These are phyloP conservation scores for Mormyrus lacerda DNA, from an alignment of 2,113 vertebrate species.

Conservation along the genomic window DNA sequence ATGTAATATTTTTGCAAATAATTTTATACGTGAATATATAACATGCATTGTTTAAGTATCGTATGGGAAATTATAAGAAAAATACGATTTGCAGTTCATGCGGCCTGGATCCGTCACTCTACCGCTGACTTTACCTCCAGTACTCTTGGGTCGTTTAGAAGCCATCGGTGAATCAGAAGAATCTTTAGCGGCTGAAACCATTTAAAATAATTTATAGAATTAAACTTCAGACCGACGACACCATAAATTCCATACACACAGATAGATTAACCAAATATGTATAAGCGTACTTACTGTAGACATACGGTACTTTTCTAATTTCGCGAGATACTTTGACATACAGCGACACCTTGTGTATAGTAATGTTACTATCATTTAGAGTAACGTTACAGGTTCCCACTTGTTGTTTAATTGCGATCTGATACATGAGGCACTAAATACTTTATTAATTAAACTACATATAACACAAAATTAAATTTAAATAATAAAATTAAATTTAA, in stretches of 20 bases:
- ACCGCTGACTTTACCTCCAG: slow-evolving; percentile 21
- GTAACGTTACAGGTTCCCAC: neutral
- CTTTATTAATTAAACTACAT: neutral
- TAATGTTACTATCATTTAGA: neutral
- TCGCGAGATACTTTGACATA: neutral
- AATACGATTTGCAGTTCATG: neutral
- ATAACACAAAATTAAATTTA: neutral
- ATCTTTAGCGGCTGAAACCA: neutral
- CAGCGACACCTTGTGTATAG: slow-evolving; percentile 44
- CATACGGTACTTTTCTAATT: neutral
- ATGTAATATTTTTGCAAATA: neutral
- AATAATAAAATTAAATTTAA: too few species aligned
- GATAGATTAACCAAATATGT: neutral
- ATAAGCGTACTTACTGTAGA: neutral
- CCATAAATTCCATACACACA: neutral
- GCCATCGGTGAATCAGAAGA: slow-evolving; percentile 40
- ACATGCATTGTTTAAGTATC: neutral
- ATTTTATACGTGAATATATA: neutral
- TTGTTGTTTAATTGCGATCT: neutral
- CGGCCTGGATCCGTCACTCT: slow-evolving; percentile 30
- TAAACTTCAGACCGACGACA: neutral
- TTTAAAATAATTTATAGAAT: neutral
- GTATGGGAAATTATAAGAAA: neutral
- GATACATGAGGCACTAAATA: neutral
- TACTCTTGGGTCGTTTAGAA: slow-evolving; percentile 42